Percentiles rank a stretch among this genome's conserved stretches.
Conservation (phyloP, 2,888 invertebrate genomes). For the Gonocerus acuteangulatus region DNA sequence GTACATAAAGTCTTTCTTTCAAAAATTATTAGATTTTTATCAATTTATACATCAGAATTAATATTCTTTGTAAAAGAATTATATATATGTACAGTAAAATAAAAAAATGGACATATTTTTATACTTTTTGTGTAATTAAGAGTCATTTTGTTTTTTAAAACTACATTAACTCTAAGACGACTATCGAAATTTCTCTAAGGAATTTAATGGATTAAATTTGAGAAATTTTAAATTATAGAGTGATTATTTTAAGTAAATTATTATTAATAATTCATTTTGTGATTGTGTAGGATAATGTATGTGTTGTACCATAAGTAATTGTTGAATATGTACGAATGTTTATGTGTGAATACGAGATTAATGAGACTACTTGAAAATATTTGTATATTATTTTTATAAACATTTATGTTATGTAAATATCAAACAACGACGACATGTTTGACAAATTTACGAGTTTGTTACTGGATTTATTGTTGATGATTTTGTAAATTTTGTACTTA, state of each 20-base stretch:
- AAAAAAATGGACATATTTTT: background rate
- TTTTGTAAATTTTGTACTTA: slow-evolving; percentile 20
- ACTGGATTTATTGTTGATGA: slow-evolving; percentile 9
- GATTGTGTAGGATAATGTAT: background rate
- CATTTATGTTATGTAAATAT: background rate
- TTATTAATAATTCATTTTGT: background rate
- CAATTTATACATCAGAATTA: too few species aligned
- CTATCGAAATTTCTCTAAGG: background rate
- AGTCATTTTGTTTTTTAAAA: background rate
- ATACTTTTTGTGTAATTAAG: background rate
- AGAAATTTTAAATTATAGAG: background rate
- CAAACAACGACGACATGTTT: background rate
- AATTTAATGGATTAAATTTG: background rate
- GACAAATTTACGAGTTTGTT: too few species aligned
- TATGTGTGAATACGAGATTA: background rate
- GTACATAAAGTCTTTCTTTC: background rate
- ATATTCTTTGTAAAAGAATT: background rate
- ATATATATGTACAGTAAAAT: background rate
- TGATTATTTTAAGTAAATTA: background rate
- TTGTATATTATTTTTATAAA: background rate
- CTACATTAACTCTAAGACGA: background rate
- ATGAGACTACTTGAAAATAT: background rate
- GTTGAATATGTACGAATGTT: background rate
- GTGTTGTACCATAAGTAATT: background rate
- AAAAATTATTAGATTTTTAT: background rate